These are phyloP conservation scores for Unio pictorum DNA, from an alignment of 2,888 invertebrate species.

Conservation along the genomic window DNA sequence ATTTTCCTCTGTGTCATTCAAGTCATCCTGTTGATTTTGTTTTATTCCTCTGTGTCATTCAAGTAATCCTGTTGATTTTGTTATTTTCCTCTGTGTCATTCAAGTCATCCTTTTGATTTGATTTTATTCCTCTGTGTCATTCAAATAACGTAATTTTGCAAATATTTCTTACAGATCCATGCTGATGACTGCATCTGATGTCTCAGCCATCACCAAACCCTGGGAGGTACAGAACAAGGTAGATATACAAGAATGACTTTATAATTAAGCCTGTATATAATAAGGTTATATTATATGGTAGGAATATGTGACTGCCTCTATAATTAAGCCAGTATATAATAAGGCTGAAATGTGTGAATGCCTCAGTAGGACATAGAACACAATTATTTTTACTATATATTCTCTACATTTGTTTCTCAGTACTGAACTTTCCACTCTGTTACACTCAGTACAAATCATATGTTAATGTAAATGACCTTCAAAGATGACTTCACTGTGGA, in stretches of 20 bases:
- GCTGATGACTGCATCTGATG: slow-evolving; percentile 72
- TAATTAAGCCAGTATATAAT: not conserved
- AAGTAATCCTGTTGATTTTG: no score
- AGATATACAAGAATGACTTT: slow-evolving; percentile 1
- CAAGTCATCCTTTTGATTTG: not conserved
- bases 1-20: no score
- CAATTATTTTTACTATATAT: no score
- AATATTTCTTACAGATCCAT: slow-evolving; percentile 48
- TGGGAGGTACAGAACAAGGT: slow-evolving; percentile 70
- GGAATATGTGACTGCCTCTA: not conserved
- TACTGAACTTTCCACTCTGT: no score
- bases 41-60: not conserved
- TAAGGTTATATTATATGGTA: no score
- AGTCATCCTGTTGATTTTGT: not conserved
- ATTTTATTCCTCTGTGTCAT: not conserved
- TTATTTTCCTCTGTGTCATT: no score
- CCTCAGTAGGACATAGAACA: not conserved
- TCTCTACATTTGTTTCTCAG: no score
- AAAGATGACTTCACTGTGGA: no score
- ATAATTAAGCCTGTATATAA: not conserved
- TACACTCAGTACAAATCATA: no score
- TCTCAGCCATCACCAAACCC: slow-evolving; percentile 70
- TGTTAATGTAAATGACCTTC: no score
- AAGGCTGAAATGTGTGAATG: not conserved
- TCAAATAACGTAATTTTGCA: no score